A percentile compares a stretch with the other conserved stretches of the same genome.
Conservation (phyloP, 2,113 vertebrate genomes). For the Nannospalax galili region DNA sequence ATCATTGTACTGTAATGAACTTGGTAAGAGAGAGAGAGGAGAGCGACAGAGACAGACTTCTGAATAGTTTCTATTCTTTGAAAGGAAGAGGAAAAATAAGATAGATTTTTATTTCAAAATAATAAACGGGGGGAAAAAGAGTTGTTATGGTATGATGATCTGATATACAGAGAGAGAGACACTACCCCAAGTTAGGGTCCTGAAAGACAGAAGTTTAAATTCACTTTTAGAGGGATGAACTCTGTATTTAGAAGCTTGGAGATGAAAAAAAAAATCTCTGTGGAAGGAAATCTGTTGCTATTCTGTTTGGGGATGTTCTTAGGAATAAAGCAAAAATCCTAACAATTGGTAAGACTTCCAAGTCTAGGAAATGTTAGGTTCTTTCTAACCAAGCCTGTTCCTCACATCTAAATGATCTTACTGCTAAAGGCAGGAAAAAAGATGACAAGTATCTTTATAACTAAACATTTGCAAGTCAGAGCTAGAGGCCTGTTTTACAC, state of each 20-base stretch:
- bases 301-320: neutral
- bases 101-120: neutral
- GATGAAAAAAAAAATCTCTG: neutral
- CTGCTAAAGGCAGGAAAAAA: neutral
- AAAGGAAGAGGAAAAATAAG: constrained; percentile 33
- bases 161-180: neutral
- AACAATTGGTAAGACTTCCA: neutral
- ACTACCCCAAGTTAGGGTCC: neutral
- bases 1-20: neutral
- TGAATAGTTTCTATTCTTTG: constrained; percentile 20
- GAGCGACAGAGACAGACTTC: too few relatives aligned
- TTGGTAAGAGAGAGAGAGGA: neutral
- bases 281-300: neutral
- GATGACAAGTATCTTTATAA: neutral
- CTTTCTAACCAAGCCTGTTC: neutral
- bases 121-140: neutral
- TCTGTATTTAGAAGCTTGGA: neutral
- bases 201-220: constrained; percentile 13
- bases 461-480: neutral
- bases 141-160: neutral
- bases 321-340: neutral
- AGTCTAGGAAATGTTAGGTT: neutral
- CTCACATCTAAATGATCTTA: neutral
- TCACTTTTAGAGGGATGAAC: neutral
- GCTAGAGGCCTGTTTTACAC: neutral